Percentiles rank a stretch among this genome's conserved stretches.
Evolutionary conservation across 2,888 invertebrate genomes (phyloP).

Genomic region (Mythimna lalbum): DNA sequence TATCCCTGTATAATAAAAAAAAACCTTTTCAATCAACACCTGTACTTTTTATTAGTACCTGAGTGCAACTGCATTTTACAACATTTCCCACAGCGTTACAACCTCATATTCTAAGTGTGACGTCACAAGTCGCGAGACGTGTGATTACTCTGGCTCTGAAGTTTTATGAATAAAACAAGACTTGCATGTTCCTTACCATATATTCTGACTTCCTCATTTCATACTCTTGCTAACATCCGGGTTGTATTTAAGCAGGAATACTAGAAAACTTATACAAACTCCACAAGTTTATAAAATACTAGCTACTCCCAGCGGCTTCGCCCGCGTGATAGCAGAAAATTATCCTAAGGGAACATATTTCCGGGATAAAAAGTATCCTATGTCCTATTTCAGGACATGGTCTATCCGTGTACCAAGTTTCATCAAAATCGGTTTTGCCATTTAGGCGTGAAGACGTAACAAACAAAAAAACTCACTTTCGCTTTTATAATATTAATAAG

Average conservation of each 20-base stretch:
- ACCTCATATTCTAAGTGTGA: not conserved
- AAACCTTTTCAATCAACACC: not conserved
- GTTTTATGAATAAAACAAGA: slow-evolving; percentile 39
- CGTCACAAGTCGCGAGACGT: not conserved
- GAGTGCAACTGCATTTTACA: not conserved
- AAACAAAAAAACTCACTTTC: no score
- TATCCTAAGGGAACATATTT: no score
- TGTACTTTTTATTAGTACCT: not conserved
- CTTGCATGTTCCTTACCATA: slow-evolving; percentile 7
- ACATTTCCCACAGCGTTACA: not conserved
- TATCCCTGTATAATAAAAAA: no score
- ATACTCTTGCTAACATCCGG: not conserved
- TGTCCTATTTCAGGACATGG: no score
- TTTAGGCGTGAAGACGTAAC: no score
- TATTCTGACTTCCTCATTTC: not conserved
- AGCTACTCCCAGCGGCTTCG: no score
- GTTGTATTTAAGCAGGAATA: not conserved
- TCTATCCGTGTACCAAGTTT: no score
- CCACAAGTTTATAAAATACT: not conserved
- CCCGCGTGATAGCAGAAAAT: no score
- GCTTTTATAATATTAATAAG: no score
- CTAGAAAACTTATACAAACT: not conserved
- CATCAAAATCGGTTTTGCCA: no score
- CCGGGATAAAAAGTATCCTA: no score
- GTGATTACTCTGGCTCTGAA: slow-evolving; percentile 3